Evolutionary conservation across 2,797 vertebrate species (phyloP).

Genomic region (Sebastes trivittatus): DNA sequence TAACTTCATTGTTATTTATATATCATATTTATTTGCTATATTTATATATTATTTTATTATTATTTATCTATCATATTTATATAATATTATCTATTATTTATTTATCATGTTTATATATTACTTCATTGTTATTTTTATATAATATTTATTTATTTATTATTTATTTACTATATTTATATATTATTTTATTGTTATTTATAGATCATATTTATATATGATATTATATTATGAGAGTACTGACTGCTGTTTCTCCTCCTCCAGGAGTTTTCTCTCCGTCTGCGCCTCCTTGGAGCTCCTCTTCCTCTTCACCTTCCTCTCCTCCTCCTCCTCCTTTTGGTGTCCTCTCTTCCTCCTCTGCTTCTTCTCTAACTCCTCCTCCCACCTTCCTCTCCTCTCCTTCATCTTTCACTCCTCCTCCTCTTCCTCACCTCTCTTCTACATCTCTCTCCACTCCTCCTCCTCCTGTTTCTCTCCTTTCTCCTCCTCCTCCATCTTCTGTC

Average conservation of each 20-base stretch:
- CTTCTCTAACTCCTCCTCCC: neutral
- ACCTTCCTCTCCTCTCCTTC: neutral
- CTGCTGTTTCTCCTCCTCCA: constrained; percentile 8
- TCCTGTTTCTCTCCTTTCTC: neutral
- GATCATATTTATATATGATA: neutral
- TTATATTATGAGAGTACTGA: neutral
- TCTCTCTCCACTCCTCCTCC: neutral
- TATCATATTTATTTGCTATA: neutral
- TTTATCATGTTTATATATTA: neutral
- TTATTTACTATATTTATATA: neutral
- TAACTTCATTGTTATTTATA: neutral
- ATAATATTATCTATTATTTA: neutral
- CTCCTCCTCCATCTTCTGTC: neutral
- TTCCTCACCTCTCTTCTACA: neutral
- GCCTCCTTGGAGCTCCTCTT: constrained; percentile 13
- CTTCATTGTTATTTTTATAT: neutral
- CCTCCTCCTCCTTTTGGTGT: neutral
- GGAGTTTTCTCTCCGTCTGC: constrained; percentile 5
- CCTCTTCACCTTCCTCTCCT: neutral
- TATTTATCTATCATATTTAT: neutral
- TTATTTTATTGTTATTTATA: neutral
- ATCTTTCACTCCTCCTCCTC: neutral
- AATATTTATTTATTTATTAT: neutral
- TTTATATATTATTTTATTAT: neutral
- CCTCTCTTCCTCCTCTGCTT: neutral